phyloP scores from a whole-genome alignment of 2,888 invertebrate genomes.

The Andricus curvator region DNA sequence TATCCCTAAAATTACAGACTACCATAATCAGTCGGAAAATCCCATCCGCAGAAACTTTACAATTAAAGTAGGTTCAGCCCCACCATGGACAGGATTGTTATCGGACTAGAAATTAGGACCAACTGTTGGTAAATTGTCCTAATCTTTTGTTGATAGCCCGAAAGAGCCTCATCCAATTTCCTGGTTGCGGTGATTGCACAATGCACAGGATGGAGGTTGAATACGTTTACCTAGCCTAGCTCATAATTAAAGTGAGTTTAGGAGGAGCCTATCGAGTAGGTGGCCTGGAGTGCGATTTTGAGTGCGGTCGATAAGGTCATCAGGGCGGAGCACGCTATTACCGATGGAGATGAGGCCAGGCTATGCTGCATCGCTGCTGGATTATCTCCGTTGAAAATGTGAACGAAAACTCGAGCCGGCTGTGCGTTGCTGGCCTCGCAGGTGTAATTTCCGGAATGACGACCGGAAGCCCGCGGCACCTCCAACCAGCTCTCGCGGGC shows the following conservation, averaged over 20 bases:
- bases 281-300: slow-evolving; percentile 62
- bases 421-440: slow-evolving; percentile 94
- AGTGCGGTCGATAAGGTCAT: slow-evolving; percentile 66
- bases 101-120: neutral
- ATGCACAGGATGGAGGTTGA: slow-evolving; percentile 31
- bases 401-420: slow-evolving; percentile 92
- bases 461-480: slow-evolving; percentile 81
- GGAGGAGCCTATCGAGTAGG: slow-evolving; percentile 47
- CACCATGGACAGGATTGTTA: neutral
- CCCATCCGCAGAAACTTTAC: too few relatives aligned
- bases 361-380: slow-evolving; percentile 90
- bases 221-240: slow-evolving; percentile 35
- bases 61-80: too few relatives aligned
- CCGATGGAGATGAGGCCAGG: slow-evolving; percentile 75
- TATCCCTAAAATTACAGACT: too few relatives aligned
- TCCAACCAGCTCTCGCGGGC: slow-evolving; percentile 85
- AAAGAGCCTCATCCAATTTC: slow-evolving; percentile 34
- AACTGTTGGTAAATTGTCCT: slow-evolving; percentile 8
- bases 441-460: slow-evolving; percentile 92
- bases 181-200: slow-evolving; percentile 24
- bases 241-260: slow-evolving; percentile 44
- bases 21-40: too few relatives aligned
- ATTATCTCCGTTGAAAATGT: slow-evolving; percentile 93
- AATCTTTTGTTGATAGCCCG: slow-evolving; percentile 19
- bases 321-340: slow-evolving; percentile 66